These are phyloP conservation scores for Crotalus tigris DNA, from an alignment of 2,113 vertebrate genomes.

Conservation along the genomic window DNA sequence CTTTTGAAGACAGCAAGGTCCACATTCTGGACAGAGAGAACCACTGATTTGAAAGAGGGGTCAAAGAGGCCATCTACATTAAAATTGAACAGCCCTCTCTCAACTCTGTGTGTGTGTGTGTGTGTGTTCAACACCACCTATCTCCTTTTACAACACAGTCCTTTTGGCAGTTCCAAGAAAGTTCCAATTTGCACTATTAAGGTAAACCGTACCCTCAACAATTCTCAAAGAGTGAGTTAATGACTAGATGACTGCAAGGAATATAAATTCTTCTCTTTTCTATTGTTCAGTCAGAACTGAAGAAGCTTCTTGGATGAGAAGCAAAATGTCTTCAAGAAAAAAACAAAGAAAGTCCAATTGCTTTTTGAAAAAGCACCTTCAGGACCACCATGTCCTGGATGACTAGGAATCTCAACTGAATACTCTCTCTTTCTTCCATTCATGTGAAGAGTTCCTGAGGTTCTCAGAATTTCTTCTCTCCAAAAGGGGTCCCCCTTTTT, in stretches of 20 bases:
- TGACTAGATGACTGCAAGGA: background rate
- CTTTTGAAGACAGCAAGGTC: background rate
- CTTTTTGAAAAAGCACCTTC: background rate
- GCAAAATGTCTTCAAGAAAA: no score
- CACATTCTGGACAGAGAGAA: background rate
- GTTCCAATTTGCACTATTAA: background rate
- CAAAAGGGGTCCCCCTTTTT: background rate
- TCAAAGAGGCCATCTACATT: background rate
- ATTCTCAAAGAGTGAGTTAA: background rate
- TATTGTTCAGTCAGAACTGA: background rate
- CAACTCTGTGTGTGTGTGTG: no score
- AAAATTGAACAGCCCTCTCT: background rate
- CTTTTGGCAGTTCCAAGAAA: background rate
- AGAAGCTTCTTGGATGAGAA: background rate
- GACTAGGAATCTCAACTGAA: background rate
- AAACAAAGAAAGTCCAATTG: no score
- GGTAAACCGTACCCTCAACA: background rate
- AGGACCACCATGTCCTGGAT: background rate
- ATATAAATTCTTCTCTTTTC: background rate
- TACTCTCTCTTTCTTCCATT: background rate
- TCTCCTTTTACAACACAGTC: background rate
- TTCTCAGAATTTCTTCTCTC: background rate
- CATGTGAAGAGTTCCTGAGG: background rate
- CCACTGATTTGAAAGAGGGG: background rate
- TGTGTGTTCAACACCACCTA: background rate